Percentiles rank a stretch among this genome's conserved stretches.
Conservation (phyloP, 2,888 invertebrate genomes). For the Cryptocheilus praepositus region DNA sequence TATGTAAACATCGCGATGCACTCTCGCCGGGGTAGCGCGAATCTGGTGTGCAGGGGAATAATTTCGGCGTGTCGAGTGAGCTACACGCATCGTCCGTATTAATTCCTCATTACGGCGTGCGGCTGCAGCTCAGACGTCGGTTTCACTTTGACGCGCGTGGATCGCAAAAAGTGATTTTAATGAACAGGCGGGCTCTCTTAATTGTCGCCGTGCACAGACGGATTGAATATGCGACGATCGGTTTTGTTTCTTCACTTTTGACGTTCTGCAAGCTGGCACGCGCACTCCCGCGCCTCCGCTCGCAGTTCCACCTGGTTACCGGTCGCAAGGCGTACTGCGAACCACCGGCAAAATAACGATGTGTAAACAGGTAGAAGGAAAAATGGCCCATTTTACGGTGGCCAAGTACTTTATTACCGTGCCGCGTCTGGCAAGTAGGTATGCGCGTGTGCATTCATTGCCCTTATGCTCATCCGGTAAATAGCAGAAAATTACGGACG, state of each 20-base stretch:
- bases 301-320: too few relatives aligned
- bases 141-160: neutral
- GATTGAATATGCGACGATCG: neutral
- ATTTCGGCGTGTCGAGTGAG: too few relatives aligned
- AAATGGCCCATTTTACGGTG: slow-evolving; percentile 55
- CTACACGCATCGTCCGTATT: neutral
- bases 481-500: slow-evolving; percentile 61
- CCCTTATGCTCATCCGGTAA: slow-evolving; percentile 55
- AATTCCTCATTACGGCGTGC: neutral
- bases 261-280: too few relatives aligned
- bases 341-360: slow-evolving; percentile 54
- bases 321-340: too few relatives aligned
- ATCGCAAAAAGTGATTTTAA: neutral
- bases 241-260: too few relatives aligned
- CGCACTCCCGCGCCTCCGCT: neutral
- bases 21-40: too few relatives aligned
- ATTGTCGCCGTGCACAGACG: neutral
- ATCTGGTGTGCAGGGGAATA: too few relatives aligned
- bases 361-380: slow-evolving; percentile 61
- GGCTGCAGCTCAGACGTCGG: neutral
- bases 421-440: slow-evolving; percentile 42
- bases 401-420: slow-evolving; percentile 58
- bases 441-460: slow-evolving; percentile 50
- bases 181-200: neutral
- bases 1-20: too few relatives aligned